Base-by-base conservation (phyloP, 2,113 vertebrate species). In the Glaucomys volans region DNA sequence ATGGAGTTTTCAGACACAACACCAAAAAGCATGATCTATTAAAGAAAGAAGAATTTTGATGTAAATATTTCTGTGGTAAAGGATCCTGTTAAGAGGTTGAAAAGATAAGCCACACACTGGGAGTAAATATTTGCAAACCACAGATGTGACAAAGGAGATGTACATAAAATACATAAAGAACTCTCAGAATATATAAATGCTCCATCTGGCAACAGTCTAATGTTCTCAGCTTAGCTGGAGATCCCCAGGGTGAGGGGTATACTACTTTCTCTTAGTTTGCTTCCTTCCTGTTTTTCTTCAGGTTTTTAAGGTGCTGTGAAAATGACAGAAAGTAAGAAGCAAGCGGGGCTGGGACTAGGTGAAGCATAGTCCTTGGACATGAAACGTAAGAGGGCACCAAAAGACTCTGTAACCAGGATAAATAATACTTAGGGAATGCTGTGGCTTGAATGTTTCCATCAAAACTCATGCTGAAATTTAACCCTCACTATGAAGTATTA, bases 221-320 rank as follows among this genome's bases (percentile, higher is more conserved):
- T 62, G 13, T 24, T 42, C 47, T 35, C 75, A 4, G 42, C 69
- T 76, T 17, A 30, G 42, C 40, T 18, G 28, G 37, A 20, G 64
- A 35, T 0, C 11, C 16, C 52, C 8, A 69, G 59, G 22, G 64
- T 0, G 12, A 13, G 10, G 1, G 3, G n/a, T n/a, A 0, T 4
- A 20, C n/a, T 75, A 8, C 24, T 40, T 81, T 44, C 74, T 32
- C 42, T 3, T 20, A 13, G 13, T 3, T 28, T 32, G 4, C 7
- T 35, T 28, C 47, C 52, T 83, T 37, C 59, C 50, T 54, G 28
- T 32, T 52, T 20, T 6, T 42, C 13, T 28, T 32, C 14, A 14
- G 76, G 42, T 64, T 62, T 75, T 71, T 20, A n/a, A 47, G 54
- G 69, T 14, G 18, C 37, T 28, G 8, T n/a, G n/a, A 26, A 40